Evolutionary conservation across 2,797 vertebrate species (phyloP), one percentile per base, ranked within the genome.

Genomic region (Acrossocheilus fasciatus): DNA sequence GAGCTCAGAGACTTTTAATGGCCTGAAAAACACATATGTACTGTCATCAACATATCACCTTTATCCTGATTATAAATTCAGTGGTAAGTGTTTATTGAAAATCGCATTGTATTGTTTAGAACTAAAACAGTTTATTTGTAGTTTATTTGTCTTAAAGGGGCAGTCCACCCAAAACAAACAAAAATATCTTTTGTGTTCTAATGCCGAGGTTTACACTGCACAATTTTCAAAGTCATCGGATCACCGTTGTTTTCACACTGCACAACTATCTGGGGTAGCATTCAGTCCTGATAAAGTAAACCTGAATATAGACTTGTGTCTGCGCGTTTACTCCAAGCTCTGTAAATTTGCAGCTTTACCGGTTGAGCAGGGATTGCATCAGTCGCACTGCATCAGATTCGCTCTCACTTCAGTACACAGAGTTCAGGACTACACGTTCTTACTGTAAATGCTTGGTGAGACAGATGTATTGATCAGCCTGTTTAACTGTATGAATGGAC

Each of bases 341-440:
- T 54, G 7, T 70, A 82, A 88, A 84, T 86, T 82, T 89, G 39
- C 47, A 59, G 87, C 43, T 87, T 66, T 86, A 91, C 90, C 89
- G 92, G 87, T 91, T 92, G 91, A 89, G 92, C 89, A 91, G 80
- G 93, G 90, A 70, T 83, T 76, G 64, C 47, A 47, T 87, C 62
- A 50, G 54, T 80, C 81, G 88, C 73, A 9, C 30, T 68, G 59
- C 34, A 87, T 87, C 89, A 82, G 87, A 84, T 18, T 81, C 84
- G 77, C 39, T 39, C 36, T 41, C 39, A 41, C 88, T 90, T 82
- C 87, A 79, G 75, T 6, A 26, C 84, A 79, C 84, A 79, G 62
- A 81, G 54, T 54, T 82, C 50, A 41, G 3, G 15, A 50, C 12
- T 39, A 57, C 50, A 54, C 0, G 14, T 10, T 23, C 52, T n/a